These are phyloP conservation scores for Setophaga kirtlandii DNA, from an alignment of 2,113 vertebrate genomes.

Conservation along the genomic window DNA sequence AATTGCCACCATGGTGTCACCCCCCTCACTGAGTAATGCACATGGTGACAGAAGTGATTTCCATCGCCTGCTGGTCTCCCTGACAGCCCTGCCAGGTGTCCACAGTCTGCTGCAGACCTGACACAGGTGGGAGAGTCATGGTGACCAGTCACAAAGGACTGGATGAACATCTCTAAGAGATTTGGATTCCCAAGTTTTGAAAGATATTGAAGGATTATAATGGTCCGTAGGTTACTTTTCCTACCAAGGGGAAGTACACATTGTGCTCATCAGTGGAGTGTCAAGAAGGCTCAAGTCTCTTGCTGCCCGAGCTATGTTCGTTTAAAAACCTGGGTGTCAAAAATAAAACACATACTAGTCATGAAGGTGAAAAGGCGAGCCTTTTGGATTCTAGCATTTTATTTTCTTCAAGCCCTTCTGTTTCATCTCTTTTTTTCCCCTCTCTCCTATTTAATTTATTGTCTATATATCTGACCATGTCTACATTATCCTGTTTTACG, in stretches of 20 bases:
- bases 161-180: neutral
- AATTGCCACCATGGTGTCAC: neutral
- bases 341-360: neutral
- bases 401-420: neutral
- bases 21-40: too few relatives aligned
- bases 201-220: neutral
- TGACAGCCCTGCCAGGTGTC: neutral
- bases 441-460: neutral
- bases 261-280: neutral
- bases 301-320: neutral
- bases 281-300: neutral
- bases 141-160: neutral
- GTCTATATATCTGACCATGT: neutral
- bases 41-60: fast-evolving
- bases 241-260: neutral
- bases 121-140: neutral
- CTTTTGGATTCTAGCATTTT: neutral
- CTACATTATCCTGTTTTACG: neutral
- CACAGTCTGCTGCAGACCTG: neutral
- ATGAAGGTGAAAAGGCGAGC: neutral
- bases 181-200: neutral
- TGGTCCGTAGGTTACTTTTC: neutral
- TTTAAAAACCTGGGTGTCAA: neutral
- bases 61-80: neutral
- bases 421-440: neutral